These are phyloP conservation scores for Diceros bicornis DNA, from an alignment of 2,797 vertebrate species.

Conservation along the genomic window DNA sequence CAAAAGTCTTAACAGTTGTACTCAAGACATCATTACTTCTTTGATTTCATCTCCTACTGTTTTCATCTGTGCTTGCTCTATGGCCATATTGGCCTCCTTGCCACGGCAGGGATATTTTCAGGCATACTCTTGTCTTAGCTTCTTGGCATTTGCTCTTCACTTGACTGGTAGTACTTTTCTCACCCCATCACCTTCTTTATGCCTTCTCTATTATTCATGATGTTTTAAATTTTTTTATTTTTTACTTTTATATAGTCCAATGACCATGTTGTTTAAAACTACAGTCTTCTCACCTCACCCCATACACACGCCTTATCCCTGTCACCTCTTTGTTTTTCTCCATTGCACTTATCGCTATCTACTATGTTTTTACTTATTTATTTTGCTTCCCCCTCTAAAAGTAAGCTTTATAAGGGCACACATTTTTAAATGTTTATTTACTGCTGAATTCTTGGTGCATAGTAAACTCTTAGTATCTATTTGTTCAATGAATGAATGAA, in stretches of 20 bases:
- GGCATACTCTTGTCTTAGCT: not conserved
- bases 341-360: not conserved
- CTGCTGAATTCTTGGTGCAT: not conserved
- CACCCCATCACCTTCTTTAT: not conserved
- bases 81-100: not conserved
- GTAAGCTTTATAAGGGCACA: not conserved
- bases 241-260: not conserved
- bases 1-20: not conserved
- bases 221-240: not conserved
- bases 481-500: constrained; percentile 9
- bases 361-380: not conserved
- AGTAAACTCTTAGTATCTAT: not conserved
- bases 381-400: not conserved
- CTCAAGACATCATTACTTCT: not conserved
- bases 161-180: not conserved
- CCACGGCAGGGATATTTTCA: not conserved
- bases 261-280: not conserved
- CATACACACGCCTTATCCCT: not conserved
- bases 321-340: not conserved
- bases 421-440: not conserved
- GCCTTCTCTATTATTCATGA: not conserved
- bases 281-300: not conserved
- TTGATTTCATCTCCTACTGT: not conserved
- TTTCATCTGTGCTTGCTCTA: not conserved
- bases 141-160: not conserved